A percentile compares a stretch with the other conserved stretches of the same genome.
phyloP scores from a whole-genome alignment of 2,113 vertebrate genomes.

The Galeopterus variegatus region DNA sequence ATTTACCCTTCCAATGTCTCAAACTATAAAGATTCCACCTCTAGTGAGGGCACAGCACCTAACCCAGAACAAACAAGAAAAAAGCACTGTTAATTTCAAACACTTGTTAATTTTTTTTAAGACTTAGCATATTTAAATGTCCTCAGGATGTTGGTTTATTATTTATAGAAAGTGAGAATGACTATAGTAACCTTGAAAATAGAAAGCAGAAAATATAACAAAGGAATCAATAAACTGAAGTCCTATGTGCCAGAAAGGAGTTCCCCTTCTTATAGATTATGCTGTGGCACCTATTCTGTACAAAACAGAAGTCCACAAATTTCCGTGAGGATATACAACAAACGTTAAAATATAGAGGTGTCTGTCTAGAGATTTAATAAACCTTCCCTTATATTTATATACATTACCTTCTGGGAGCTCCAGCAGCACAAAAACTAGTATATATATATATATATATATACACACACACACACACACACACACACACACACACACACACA shows the following conservation, averaged over 20 bases:
- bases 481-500: not conserved
- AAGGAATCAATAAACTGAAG: not conserved
- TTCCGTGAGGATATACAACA: not conserved
- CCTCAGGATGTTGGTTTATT: not conserved
- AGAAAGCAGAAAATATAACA: not conserved
- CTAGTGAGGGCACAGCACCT: not conserved
- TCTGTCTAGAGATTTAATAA: not conserved
- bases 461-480: not conserved
- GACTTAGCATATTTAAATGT: not conserved
- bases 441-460: too few species aligned
- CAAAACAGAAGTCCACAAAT: not conserved
- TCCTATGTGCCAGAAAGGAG: not conserved
- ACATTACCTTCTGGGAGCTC: too few species aligned
- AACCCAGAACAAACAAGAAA: not conserved
- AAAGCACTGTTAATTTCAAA: constrained; percentile 25
- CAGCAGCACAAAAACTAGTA: too few species aligned
- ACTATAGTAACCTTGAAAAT: not conserved
- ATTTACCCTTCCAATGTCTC: constrained; percentile 32
- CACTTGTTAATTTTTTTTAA: not conserved
- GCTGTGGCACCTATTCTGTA: not conserved
- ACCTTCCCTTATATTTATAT: not conserved
- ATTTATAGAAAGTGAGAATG: not conserved
- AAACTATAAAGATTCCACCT: not conserved
- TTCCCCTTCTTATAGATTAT: not conserved
- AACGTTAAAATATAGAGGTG: not conserved